Percentiles rank a stretch among this genome's conserved stretches.
Conservation (phyloP, 2,797 vertebrate species). For the Synaphobranchus kaupii region DNA sequence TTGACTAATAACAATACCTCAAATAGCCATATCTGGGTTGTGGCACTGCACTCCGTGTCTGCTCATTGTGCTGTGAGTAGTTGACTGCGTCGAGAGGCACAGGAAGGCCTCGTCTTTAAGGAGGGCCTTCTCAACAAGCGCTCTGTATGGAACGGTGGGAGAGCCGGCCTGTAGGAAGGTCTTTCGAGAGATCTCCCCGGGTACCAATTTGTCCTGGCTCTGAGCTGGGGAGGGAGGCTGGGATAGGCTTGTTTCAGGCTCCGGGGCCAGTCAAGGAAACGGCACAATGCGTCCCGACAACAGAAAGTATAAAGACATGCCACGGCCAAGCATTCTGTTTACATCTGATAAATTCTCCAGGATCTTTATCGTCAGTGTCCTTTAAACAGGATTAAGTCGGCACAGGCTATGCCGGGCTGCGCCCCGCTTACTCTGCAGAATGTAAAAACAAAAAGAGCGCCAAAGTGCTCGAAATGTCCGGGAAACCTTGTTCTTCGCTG, state of each 20-base stretch:
- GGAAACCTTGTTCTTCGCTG: background rate
- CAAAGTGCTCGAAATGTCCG: background rate
- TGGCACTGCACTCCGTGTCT: background rate
- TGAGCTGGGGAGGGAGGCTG: background rate
- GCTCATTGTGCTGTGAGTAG: background rate
- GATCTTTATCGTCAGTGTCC: background rate
- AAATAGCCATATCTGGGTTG: background rate
- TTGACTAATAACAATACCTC: background rate
- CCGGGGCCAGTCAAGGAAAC: background rate
- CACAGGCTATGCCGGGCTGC: background rate
- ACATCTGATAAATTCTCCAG: background rate
- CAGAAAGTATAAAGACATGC: background rate
- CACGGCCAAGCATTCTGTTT: background rate
- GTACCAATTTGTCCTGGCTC: slow-evolving; percentile 13
- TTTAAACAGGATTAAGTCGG: background rate
- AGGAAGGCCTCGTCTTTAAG: background rate
- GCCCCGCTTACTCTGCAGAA: background rate
- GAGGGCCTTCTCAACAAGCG: background rate
- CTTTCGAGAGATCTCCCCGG: background rate
- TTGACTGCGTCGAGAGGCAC: background rate
- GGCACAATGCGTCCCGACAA: background rate
- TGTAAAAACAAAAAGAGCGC: background rate
- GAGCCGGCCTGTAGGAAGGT: background rate
- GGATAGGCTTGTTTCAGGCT: background rate
- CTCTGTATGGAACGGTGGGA: background rate